These are phyloP conservation scores for Syndactyla subalaris DNA, from an alignment of 2,797 vertebrate genomes.

Conservation along the genomic window DNA sequence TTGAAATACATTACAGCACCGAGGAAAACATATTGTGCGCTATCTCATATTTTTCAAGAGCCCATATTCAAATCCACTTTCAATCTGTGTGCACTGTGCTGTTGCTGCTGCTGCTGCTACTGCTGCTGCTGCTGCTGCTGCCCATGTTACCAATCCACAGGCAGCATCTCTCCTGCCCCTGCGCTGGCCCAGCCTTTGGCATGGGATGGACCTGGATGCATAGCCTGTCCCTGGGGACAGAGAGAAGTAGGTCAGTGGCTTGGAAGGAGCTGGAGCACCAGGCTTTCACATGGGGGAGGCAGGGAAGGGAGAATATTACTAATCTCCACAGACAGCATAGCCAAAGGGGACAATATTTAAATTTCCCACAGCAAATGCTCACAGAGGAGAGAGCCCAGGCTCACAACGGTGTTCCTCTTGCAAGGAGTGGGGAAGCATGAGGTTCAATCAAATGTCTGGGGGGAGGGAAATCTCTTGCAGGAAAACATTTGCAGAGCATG, in stretches of 20 bases:
- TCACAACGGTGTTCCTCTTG: background rate
- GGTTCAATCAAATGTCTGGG: background rate
- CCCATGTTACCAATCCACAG: background rate
- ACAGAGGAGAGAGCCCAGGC: background rate
- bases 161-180: background rate
- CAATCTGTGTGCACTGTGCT: constrained; percentile 20
- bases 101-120: background rate
- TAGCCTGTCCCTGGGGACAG: background rate
- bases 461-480: background rate
- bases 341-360: constrained; percentile 36
- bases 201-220: background rate
- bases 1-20: constrained; percentile 61
- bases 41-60: constrained; percentile 67
- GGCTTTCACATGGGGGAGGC: background rate
- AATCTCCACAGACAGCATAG: constrained; percentile 34
- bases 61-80: constrained; percentile 65
- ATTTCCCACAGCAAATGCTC: background rate
- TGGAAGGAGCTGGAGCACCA: background rate
- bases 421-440: background rate
- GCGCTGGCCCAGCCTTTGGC: background rate
- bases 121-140: constrained; percentile 3
- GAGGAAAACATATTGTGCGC: constrained; percentile 63
- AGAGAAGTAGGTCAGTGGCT: constrained; percentile 48
- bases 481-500: background rate
- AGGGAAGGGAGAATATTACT: background rate